phyloP scores from a whole-genome alignment of 2,797 vertebrate genomes.

The Myiotriccus ornatus region DNA sequence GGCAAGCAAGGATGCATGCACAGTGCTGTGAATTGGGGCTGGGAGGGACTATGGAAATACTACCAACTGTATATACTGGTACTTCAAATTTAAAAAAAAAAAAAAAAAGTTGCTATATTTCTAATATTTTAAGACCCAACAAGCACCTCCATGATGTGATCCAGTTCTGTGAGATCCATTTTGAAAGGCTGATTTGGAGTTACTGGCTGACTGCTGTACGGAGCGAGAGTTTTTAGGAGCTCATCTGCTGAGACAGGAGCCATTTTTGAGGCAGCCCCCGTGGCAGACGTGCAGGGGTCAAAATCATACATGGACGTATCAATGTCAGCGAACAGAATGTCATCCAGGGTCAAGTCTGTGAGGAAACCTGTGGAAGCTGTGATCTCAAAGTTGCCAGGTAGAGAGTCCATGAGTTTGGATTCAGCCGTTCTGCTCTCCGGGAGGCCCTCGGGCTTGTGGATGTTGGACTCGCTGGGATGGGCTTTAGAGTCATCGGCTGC shows the following conservation, averaged over 20 bases:
- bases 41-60: conserved; percentile 55
- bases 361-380: conserved; percentile 92
- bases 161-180: conserved; percentile 97
- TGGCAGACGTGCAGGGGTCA: conserved; percentile 88
- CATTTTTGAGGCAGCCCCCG: conserved; percentile 86
- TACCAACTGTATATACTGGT: conserved; percentile 64
- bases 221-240: conserved; percentile 95
- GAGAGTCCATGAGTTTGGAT: conserved; percentile 82
- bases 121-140: conserved; percentile 88
- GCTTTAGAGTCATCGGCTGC: conserved; percentile 74
- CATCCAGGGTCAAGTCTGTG: conserved; percentile 95
- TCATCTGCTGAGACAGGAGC: conserved; percentile 89
- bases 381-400: conserved; percentile 85
- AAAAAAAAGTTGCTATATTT: conserved; percentile 64
- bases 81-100: neutral
- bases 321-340: conserved; percentile 97
- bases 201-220: conserved; percentile 88
- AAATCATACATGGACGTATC: conserved; percentile 99
- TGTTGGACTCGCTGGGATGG: conserved; percentile 67
- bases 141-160: conserved; percentile 99
- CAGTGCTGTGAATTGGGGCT: conserved; percentile 86
- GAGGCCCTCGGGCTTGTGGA: conserved; percentile 79
- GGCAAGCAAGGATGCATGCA: conserved; percentile 94
- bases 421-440: conserved; percentile 80
- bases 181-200: conserved; percentile 98